Evolutionary conservation across 2,888 invertebrate genomes (phyloP).

Genomic region (Sarcophaga carnaria): DNA sequence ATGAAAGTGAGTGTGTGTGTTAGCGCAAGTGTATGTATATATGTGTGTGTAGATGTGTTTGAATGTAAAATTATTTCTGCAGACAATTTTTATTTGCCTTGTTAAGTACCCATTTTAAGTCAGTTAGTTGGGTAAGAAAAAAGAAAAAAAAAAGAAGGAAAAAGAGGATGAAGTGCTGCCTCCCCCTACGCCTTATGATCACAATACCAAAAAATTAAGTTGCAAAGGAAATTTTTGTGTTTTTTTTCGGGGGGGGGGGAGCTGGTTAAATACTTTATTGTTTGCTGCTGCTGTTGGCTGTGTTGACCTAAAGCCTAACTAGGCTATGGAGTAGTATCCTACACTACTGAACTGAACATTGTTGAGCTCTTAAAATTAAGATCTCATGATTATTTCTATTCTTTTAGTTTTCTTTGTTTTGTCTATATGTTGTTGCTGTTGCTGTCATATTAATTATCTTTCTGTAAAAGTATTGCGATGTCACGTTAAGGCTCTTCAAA

Average conservation of each 20-base stretch:
- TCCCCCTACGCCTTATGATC: neutral
- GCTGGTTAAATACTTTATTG: slow-evolving; percentile 45
- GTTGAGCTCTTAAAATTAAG: slow-evolving; percentile 45
- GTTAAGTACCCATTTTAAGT: slow-evolving; percentile 61
- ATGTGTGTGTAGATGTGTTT: neutral
- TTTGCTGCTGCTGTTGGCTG: neutral
- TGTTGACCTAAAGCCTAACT: no score
- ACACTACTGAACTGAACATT: no score
- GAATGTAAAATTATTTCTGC: slow-evolving; percentile 58
- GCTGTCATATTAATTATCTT: slow-evolving; percentile 36
- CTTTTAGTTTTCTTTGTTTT: neutral
- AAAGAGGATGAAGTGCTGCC: neutral
- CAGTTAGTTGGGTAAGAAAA: slow-evolving; percentile 46
- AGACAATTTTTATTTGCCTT: slow-evolving; percentile 56
- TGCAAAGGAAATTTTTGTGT: neutral
- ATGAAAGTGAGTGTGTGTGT: no score
- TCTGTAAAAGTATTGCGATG: slow-evolving; percentile 52
- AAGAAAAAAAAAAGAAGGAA: neutral
- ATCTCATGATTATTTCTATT: neutral
- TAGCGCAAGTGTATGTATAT: no score
- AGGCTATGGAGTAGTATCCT: no score
- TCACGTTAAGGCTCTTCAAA: slow-evolving; percentile 71
- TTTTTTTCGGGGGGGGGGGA: neutral
- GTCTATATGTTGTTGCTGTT: neutral
- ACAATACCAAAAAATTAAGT: neutral